These are phyloP conservation scores for Esox niger DNA, from an alignment of 2,113 vertebrate genomes.

Conservation along the genomic window DNA sequence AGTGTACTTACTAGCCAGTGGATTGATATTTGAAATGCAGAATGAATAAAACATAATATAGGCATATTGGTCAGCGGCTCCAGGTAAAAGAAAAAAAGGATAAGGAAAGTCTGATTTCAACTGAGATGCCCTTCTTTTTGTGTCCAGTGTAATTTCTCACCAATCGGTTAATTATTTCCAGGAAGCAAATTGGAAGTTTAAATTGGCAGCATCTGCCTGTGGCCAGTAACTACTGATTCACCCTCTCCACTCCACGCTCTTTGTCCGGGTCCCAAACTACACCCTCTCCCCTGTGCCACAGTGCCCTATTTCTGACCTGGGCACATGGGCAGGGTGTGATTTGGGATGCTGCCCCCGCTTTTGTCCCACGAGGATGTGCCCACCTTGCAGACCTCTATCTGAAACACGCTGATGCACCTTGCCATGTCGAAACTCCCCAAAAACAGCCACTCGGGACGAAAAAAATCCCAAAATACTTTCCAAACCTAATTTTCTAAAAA, in stretches of 20 bases:
- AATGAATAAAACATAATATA: no score
- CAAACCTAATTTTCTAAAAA: no score
- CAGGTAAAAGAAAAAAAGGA: conserved; percentile 24
- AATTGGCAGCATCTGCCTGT: conserved; percentile 27
- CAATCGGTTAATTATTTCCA: conserved; percentile 21
- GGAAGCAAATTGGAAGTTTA: conserved; percentile 23
- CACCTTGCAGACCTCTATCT: no score
- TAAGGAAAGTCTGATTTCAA: conserved; percentile 16
- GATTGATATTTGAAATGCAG: no score
- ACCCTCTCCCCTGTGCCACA: no score
- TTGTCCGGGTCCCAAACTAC: background rate
- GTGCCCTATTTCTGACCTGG: no score
- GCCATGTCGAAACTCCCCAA: background rate
- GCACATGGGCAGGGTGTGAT: no score
- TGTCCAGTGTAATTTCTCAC: conserved; percentile 2
- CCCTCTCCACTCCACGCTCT: background rate
- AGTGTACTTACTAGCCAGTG: no score
- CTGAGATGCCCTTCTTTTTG: conserved; percentile 9
- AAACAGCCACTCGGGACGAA: no score
- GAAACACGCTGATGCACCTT: no score
- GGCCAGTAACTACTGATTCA: conserved; percentile 1
- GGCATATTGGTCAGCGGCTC: conserved; percentile 22
- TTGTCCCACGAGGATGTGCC: no score
- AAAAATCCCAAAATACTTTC: background rate
- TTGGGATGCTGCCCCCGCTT: no score